Base-by-base conservation (phyloP, 2,888 invertebrate genomes). In the Scotopteryx bipunctaria region DNA sequence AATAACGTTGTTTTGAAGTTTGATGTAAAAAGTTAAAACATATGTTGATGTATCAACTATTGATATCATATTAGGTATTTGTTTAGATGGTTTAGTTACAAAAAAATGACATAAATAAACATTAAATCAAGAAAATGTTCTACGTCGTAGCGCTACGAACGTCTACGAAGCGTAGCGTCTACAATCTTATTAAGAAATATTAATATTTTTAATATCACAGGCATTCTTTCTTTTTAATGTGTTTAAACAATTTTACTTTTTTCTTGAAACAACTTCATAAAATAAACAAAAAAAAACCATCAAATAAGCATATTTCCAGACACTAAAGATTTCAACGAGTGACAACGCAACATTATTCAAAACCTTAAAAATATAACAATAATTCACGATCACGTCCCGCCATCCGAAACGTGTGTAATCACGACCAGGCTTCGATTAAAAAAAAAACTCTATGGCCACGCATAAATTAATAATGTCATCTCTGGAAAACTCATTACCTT, bases 391-490 rank as follows among this genome's bases (percentile, higher is more conserved):
- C 62, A 59, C 59, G 59, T 49, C 55, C 59, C 48, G 35, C 42
- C 48, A 37, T 17, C 17, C 44, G 41, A 57, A 57, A 62, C 59
- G 62, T 62, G 62, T 62, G 62, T 54, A 73, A 69, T 69, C 67
- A 61, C 49, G 38, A 35, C 49, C 47, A 47, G 44, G 53, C 48
- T 51, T 53, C 52, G 59, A 58, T 59, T 76, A 75, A 76, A 73
- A 76, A 76, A 67, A 64, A 66, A 71, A 53, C 66, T 64, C 63
- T 65, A 67, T 68, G 68, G 67, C 67, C 63, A 52, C 66, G 79
- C 83, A 85, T 85, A 85, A 83, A 85, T 86, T 84, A 84, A 84
- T 85, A 83, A 83, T 82, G 81, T 81, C 82, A 79, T 83, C 82
- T 76, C 66, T 59, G 65, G 67, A 74, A 59, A 56, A 55, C 67